Evolutionary conservation across 1,140 invertebrate species (phyloP), one percentile per base, ranked within the genome.

Genomic region (Akabosia matsudoensis): DNA sequence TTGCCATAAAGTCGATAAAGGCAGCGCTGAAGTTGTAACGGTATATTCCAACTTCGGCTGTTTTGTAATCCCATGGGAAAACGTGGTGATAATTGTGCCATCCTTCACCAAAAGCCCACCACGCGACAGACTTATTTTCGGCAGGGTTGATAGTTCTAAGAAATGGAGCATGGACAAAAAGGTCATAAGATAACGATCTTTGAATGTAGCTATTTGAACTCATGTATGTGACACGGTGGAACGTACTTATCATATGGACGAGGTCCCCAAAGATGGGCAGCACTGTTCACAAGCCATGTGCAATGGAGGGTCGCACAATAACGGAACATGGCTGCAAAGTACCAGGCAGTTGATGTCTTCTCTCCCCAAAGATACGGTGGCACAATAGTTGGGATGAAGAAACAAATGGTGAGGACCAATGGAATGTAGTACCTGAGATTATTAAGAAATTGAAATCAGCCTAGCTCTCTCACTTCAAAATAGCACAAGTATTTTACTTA

Each of bases 41-140:
- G 85, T 92, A 93, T 82, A 90, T 89, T 51, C 94, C 92, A 0
- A 94, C 86, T 83, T 95, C 93, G 4, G 92, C 88, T 1, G 93
- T 91, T 83, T 94, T 93, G 87, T 96, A 96, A 83, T 98, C 96
- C 30, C 76, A 73, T 31, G 76, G 76, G 28, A 74, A 73, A 0
- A 92, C 92, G 85, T 98, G 96, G 84, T 98, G 96, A 85, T 97
- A 98, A 85, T 97, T 97, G 84, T 97, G 95, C 90, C 93, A 97
- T 1, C 95, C 95, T 86, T 95, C 93, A 0, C 93, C 93, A 7
- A 92, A 85, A 1, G 92, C 90, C 61, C 91, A 87, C 0, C 92
- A 74, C 0, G 92, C 88, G 0, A 94, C 92, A 0, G 87, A 84
- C 13, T 87, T 84, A 82, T 93, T 93, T 84, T 94, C 88, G 0